A percentile compares a stretch with the other conserved stretches of the same genome.
Conservation (phyloP, 2,797 vertebrate species). For the Anguilla obscura region DNA sequence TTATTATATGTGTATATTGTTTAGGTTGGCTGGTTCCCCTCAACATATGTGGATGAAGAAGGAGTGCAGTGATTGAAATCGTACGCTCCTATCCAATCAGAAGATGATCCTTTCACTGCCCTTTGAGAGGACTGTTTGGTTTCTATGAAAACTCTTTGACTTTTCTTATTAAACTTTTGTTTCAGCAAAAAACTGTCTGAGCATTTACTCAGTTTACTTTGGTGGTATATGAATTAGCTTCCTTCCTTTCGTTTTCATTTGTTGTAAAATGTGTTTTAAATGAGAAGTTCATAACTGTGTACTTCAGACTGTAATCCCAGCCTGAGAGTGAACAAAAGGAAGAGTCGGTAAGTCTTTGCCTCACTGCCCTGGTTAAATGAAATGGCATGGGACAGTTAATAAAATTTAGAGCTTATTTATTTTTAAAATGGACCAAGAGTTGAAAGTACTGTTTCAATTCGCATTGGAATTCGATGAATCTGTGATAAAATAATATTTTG, state of each 20-base stretch:
- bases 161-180: slow-evolving; percentile 47
- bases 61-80: slow-evolving; percentile 79
- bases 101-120: slow-evolving; percentile 48
- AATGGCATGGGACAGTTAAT: slow-evolving; percentile 33
- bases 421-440: slow-evolving; percentile 76
- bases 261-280: slow-evolving; percentile 40
- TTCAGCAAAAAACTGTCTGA: slow-evolving; percentile 43
- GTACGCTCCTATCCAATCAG: slow-evolving; percentile 32
- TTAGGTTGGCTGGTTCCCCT: slow-evolving; percentile 98
- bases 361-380: not conserved
- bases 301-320: slow-evolving; percentile 15
- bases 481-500: slow-evolving; percentile 71
- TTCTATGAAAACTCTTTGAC: slow-evolving; percentile 59
- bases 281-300: slow-evolving; percentile 41
- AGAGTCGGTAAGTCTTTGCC: not conserved
- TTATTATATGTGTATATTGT: slow-evolving; percentile 28
- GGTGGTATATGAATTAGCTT: slow-evolving; percentile 63
- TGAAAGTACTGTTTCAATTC: slow-evolving; percentile 62
- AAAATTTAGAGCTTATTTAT: slow-evolving; percentile 78
- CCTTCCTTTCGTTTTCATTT: slow-evolving; percentile 6
- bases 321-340: not conserved
- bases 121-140: slow-evolving; percentile 59
- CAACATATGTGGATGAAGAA: slow-evolving; percentile 96
- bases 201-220: slow-evolving; percentile 40
- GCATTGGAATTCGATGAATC: slow-evolving; percentile 49